Conservation (phyloP, 2,113 vertebrate species). For the Numida meleagris region DNA sequence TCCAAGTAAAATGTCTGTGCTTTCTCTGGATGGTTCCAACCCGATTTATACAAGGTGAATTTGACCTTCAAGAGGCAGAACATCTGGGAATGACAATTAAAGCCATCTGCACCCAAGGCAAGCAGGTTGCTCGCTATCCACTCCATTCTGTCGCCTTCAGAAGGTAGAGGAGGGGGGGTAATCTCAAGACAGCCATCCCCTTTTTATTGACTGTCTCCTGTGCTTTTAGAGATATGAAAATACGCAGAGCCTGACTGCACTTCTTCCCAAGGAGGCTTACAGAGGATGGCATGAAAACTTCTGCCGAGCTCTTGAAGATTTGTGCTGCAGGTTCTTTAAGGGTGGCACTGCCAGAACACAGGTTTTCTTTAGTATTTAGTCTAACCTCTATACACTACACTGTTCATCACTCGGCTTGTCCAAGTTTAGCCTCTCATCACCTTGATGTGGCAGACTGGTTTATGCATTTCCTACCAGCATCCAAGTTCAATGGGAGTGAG, state of each 20-base stretch:
- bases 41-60: conserved; percentile 77
- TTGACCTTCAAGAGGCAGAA: conserved; percentile 78
- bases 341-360: neutral
- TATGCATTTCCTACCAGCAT: neutral
- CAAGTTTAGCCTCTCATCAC: neutral
- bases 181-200: conserved; percentile 74
- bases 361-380: neutral
- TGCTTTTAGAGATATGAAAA: conserved; percentile 67
- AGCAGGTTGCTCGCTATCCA: conserved; percentile 72
- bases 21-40: conserved; percentile 71
- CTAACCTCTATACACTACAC: neutral
- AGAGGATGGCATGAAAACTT: neutral
- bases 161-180: conserved; percentile 42
- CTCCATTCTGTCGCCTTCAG: conserved; percentile 71
- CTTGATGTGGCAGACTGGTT: neutral
- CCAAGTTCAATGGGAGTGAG: neutral
- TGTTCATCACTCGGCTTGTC: neutral
- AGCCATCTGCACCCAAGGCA: conserved; percentile 77
- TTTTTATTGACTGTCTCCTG: conserved; percentile 70
- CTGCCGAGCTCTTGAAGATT: neutral
- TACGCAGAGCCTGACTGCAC: conserved; percentile 32
- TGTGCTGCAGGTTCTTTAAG: neutral
- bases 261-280: conserved; percentile 34
- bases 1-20: conserved; percentile 71
- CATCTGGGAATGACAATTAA: conserved; percentile 79